Conservation (phyloP, 1,140 invertebrate species). For the Scaptodrosophila lebanonensis region DNA sequence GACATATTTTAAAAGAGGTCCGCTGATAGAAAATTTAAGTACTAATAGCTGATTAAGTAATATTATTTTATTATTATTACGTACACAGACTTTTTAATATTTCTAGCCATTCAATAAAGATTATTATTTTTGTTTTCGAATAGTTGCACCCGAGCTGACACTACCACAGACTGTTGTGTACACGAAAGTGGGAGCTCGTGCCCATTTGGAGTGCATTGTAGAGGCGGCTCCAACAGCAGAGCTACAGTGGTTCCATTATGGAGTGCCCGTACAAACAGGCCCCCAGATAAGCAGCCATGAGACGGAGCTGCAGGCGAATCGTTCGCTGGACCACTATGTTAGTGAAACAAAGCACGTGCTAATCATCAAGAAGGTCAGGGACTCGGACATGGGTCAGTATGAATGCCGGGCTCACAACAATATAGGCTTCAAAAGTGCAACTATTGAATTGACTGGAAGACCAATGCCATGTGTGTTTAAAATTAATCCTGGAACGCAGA, state of each 20-base stretch:
- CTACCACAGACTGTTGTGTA: slow-evolving; percentile 83
- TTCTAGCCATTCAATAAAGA: not conserved
- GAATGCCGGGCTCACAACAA: slow-evolving; percentile 86
- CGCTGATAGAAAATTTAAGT: no score
- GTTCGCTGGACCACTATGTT: slow-evolving; percentile 45
- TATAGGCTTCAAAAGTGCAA: slow-evolving; percentile 79
- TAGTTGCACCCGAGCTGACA: slow-evolving; percentile 85
- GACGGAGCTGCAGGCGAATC: slow-evolving; percentile 47
- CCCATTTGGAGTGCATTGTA: slow-evolving; percentile 83
- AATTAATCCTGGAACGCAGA: slow-evolving; percentile 76
- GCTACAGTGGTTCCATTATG: slow-evolving; percentile 81
- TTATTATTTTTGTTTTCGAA: not conserved
- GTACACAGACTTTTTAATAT: no score
- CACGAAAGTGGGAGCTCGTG: slow-evolving; percentile 82
- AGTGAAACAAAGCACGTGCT: slow-evolving; percentile 79
- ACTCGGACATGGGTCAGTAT: slow-evolving; percentile 86
- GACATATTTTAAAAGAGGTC: no score
- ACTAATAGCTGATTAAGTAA: no score
- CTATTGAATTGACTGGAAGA: slow-evolving; percentile 79
- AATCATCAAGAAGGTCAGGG: slow-evolving; percentile 83
- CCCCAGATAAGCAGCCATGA: slow-evolving; percentile 79
- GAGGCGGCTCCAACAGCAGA: slow-evolving; percentile 82
- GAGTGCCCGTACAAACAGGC: slow-evolving; percentile 79
- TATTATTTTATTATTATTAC: no score
- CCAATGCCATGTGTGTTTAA: slow-evolving; percentile 81